Base-by-base conservation (phyloP, 2,888 invertebrate genomes). In the Hirtodrosophila confusa region DNA sequence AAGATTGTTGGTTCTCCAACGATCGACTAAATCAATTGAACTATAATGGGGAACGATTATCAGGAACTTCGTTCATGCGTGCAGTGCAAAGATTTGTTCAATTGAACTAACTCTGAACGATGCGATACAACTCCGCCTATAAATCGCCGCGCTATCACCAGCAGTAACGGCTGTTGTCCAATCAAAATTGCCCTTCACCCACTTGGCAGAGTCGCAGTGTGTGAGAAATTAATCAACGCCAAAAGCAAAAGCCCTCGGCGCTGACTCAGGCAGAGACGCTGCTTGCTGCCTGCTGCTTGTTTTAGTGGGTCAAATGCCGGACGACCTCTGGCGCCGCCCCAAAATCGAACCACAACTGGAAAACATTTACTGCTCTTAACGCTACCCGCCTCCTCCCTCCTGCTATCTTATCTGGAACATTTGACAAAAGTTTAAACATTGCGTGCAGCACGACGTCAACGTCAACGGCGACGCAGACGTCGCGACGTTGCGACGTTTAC, bases 121-220 rank as follows among this genome's bases (percentile, higher is more conserved):
- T 17, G 17, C 17, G 17, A 17, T 17, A 17, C 17, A 17, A 17
- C 69, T 54, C 68, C 75, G 75, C 75, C 71, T 71, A 62, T 39
- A 68, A 69, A 56, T n/a, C 64, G 53, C 45, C 41, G 47, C 33
- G 53, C 41, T 55, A 53, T 66, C 47, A 43, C 8, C 24, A 40
- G 23, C 12, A 41, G 7, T 37, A 40, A 12, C 44, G 17, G 11
- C 23, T 33, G 31, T 36, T 50, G 33, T 43, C 56, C 60, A 73
- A 65, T 69, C 50, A 65, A 56, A 65, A 65, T 54, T 53, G 72
- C 80, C 84, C 84, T 83, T 83, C 75, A 80, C 84, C 80, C 80
- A 75, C 60, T 79, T 64, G 3, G 31, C 31, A 43, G 40, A 41
- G 37, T 57, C 24, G 40, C 33, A 48, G 65, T 56, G 40, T 60